Evolutionary conservation across 30 jellyfish, hydroid and myxozoan species (phyloP).

Genomic region (Euphysa ruthae): DNA sequence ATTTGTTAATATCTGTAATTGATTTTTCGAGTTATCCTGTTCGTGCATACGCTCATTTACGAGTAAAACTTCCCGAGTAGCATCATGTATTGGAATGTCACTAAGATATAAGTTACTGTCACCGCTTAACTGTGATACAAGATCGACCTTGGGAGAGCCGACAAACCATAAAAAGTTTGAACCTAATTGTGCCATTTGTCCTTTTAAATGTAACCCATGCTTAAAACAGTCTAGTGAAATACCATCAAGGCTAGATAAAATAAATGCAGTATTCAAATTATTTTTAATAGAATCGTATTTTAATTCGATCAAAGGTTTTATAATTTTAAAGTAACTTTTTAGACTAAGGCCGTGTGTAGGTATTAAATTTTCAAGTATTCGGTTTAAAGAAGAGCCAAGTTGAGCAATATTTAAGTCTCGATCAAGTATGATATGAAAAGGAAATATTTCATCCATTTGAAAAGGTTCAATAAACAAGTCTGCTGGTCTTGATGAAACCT

Average conservation of each 20-base stretch:
- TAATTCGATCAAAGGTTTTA: slow-evolving; percentile 16
- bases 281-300: slow-evolving; percentile 1
- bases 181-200: slow-evolving; percentile 20
- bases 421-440: slow-evolving; percentile 24
- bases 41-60: slow-evolving; percentile 31
- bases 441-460: slow-evolving; percentile 24
- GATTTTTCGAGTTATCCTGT: slow-evolving; percentile 21
- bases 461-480: slow-evolving; percentile 27
- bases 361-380: slow-evolving; percentile 17
- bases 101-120: slow-evolving; percentile 33
- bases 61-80: slow-evolving; percentile 38
- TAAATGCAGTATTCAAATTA: slow-evolving; percentile 26
- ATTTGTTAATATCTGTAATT: slow-evolving; percentile 32
- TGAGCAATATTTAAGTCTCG: not conserved
- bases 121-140: slow-evolving; percentile 22
- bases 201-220: slow-evolving; percentile 22
- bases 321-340: not conserved
- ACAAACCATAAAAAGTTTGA: slow-evolving; percentile 30
- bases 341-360: slow-evolving; percentile 12
- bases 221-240: not conserved
- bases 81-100: slow-evolving; percentile 44
- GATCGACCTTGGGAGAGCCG: slow-evolving; percentile 42
- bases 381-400: slow-evolving; percentile 20
- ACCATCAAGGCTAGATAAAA: slow-evolving; percentile 1
- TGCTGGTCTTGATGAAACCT: slow-evolving; percentile 2